Conservation (phyloP, 2,888 invertebrate species). For the Calliopum simillimum region DNA sequence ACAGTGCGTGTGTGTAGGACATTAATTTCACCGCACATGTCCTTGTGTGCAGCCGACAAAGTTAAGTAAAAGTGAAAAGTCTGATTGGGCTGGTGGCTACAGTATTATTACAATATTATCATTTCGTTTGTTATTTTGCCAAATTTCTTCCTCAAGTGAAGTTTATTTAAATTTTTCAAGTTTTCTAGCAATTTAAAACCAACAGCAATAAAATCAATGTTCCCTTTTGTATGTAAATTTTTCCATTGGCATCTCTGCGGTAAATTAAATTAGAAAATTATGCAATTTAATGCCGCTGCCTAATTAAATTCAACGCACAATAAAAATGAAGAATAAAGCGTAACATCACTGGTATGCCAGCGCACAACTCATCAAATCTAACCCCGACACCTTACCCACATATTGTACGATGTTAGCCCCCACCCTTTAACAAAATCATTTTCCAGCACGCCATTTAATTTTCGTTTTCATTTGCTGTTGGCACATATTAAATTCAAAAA, state of each 20-base stretch:
- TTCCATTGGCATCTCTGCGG: too few species aligned
- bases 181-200: too few species aligned
- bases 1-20: background rate
- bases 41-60: background rate
- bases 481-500: slow-evolving; percentile 16
- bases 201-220: too few species aligned
- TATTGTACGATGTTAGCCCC: background rate
- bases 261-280: too few species aligned
- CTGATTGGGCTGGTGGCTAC: too few species aligned
- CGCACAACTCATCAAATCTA: background rate
- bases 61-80: background rate
- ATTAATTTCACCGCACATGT: background rate
- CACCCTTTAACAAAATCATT: background rate
- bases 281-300: too few species aligned
- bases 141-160: too few species aligned
- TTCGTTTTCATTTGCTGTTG: background rate
- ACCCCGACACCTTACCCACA: background rate
- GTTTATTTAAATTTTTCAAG: too few species aligned
- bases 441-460: slow-evolving; percentile 1
- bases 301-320: slow-evolving; percentile 7
- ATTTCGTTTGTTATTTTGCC: too few species aligned
- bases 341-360: background rate
- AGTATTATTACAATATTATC: too few species aligned
- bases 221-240: too few species aligned
- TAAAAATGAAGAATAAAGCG: background rate